phyloP scores from a whole-genome alignment of 2,888 invertebrate genomes.

The Drosophila siamana region DNA sequence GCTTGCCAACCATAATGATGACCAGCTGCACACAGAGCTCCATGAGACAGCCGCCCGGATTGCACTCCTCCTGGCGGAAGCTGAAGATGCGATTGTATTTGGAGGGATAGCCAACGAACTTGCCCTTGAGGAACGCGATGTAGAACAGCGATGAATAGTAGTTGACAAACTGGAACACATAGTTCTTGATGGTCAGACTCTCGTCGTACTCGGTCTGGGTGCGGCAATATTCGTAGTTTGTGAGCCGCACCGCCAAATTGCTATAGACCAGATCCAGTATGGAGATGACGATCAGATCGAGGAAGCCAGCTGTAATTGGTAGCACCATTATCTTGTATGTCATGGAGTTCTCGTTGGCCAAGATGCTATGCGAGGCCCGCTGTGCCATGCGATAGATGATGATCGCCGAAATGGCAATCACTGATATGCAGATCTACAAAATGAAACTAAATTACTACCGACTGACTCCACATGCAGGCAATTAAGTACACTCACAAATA shows the following conservation, averaged over 20 bases:
- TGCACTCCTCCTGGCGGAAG: constrained; percentile 91
- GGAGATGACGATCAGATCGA: constrained; percentile 92
- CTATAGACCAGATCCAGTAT: constrained; percentile 90
- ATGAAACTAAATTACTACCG: background rate
- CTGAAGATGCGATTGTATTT: constrained; percentile 91
- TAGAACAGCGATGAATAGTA: constrained; percentile 95
- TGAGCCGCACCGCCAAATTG: constrained; percentile 88
- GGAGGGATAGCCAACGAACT: constrained; percentile 92
- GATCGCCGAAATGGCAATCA: constrained; percentile 91
- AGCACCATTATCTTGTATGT: constrained; percentile 89
- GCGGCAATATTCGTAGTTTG: constrained; percentile 91
- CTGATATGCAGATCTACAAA: constrained; percentile 88
- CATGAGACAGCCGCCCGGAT: constrained; percentile 93
- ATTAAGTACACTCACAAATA: constrained; percentile 75
- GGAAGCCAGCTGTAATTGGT: constrained; percentile 91
- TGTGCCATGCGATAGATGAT: constrained; percentile 91
- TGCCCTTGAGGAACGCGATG: constrained; percentile 91
- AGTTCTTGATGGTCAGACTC: constrained; percentile 93
- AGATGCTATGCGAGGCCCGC: constrained; percentile 87
- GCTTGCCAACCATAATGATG: constrained; percentile 95
- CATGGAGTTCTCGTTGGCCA: constrained; percentile 86
- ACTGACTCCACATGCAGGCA: background rate
- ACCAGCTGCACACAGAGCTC: constrained; percentile 94
- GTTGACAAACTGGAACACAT: constrained; percentile 95
- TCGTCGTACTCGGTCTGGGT: constrained; percentile 95